Conservation (phyloP, 92 coral and sea anemone species). For the Palythoa grandiflora region DNA sequence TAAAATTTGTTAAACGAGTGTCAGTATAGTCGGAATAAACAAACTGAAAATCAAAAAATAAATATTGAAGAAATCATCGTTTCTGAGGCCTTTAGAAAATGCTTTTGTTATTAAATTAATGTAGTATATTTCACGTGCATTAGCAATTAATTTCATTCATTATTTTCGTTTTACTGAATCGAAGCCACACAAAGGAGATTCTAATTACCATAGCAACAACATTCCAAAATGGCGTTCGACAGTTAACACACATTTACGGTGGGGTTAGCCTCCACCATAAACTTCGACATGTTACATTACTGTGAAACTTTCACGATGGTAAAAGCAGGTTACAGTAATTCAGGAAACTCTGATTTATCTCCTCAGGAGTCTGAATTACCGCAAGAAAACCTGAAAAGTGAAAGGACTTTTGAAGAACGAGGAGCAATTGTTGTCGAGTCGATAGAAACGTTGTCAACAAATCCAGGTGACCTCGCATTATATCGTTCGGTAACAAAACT, state of each 20-base stretch:
- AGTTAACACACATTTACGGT: constrained; percentile 41
- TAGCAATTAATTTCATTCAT: neutral
- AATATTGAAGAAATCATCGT: too few relatives aligned
- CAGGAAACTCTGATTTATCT: constrained; percentile 61
- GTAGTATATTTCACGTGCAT: neutral
- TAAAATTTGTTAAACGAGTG: too few relatives aligned
- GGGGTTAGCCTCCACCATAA: constrained; percentile 38
- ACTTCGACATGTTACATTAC: constrained; percentile 91
- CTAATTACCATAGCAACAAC: constrained; percentile 72
- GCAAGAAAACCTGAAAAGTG: constrained; percentile 34
- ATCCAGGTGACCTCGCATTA: constrained; percentile 74
- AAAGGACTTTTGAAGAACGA: constrained; percentile 50
- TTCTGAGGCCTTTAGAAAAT: too few relatives aligned
- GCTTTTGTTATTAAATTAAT: too few relatives aligned
- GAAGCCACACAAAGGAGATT: neutral
- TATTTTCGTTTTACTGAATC: neutral
- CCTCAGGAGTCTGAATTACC: constrained; percentile 64
- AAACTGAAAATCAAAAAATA: too few relatives aligned
- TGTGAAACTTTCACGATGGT: constrained; percentile 90
- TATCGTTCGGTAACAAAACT: constrained; percentile 67
- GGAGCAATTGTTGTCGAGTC: constrained; percentile 67
- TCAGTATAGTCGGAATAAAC: too few relatives aligned
- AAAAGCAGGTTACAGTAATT: constrained; percentile 71
- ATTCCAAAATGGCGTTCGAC: constrained; percentile 91
- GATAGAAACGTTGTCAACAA: constrained; percentile 66